A percentile compares a stretch with the other conserved stretches of the same genome.
Conservation (phyloP, 2,888 invertebrate species). For the Mythimna albipuncta region DNA sequence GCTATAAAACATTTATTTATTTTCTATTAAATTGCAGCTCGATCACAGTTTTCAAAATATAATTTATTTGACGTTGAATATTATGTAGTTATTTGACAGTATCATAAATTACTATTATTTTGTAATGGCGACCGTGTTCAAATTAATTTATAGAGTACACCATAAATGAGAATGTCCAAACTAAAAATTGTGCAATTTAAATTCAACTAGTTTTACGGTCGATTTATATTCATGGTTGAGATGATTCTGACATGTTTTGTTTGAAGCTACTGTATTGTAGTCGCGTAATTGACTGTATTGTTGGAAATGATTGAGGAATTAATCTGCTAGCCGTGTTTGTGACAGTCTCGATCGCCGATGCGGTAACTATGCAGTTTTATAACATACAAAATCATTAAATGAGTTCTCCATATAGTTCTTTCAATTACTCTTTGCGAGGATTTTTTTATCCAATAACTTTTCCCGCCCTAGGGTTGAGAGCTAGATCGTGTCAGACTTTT, state of each 20-base stretch:
- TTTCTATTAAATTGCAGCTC: no score
- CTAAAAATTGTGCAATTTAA: background rate
- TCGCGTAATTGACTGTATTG: constrained; percentile 67
- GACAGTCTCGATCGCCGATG: constrained; percentile 21
- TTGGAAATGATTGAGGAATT: constrained; percentile 67
- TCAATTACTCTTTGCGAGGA: no score
- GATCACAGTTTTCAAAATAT: no score
- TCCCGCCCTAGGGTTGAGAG: no score
- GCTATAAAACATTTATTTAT: no score
- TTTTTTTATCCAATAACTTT: no score
- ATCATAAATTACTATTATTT: background rate
- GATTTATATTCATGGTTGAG: constrained; percentile 47
- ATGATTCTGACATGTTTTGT: constrained; percentile 56
- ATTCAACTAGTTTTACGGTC: constrained; percentile 6
- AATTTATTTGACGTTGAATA: no score
- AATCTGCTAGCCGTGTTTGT: constrained; percentile 54
- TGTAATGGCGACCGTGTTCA: background rate
- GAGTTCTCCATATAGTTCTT: no score
- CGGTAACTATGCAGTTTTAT: constrained; percentile 25
- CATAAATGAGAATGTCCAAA: constrained; percentile 10
- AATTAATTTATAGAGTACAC: background rate
- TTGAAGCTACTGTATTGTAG: constrained; percentile 61
- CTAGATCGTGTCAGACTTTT: no score
- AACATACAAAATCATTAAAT: no score
- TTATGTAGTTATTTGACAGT: no score